These are phyloP conservation scores for Lampris incognitus DNA, from an alignment of 2,113 vertebrate genomes.

Conservation along the genomic window DNA sequence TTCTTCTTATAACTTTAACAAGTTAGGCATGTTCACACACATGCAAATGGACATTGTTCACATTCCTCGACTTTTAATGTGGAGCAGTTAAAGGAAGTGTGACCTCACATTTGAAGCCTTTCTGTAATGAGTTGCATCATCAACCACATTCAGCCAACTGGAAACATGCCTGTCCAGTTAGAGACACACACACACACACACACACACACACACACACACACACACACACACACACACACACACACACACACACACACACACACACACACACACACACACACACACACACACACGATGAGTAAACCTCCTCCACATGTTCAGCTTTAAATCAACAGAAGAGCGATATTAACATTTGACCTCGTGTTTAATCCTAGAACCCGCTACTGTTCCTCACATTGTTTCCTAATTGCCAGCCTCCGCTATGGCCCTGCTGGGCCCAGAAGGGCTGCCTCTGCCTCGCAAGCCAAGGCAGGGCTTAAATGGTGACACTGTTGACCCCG, in stretches of 20 bases:
- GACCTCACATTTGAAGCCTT: not conserved
- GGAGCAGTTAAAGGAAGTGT: constrained; percentile 21
- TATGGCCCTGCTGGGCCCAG: constrained; percentile 26
- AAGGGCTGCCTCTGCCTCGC: not conserved
- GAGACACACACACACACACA: constrained; percentile 20
- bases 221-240: not conserved
- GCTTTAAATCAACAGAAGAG: constrained; percentile 51
- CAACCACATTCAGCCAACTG: not conserved
- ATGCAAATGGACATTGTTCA: not conserved
- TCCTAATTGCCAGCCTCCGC: constrained; percentile 48
- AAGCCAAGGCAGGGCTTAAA: too few species aligned
- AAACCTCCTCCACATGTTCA: constrained; percentile 40
- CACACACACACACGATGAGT: constrained; percentile 35
- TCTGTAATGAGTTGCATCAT: not conserved
- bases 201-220: not conserved
- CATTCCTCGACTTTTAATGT: constrained; percentile 31
- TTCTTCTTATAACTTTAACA: not conserved
- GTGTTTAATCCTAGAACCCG: constrained; percentile 53
- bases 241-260: not conserved
- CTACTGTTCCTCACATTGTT: constrained; percentile 65
- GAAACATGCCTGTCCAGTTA: constrained; percentile 32
- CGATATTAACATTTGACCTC: constrained; percentile 69
- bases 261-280: constrained; percentile 24
- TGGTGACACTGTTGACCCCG: not conserved
- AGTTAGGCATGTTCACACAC: too few species aligned